Evolutionary conservation across 2,888 invertebrate species (phyloP).

Genomic region (Drosophila koepferae): DNA sequence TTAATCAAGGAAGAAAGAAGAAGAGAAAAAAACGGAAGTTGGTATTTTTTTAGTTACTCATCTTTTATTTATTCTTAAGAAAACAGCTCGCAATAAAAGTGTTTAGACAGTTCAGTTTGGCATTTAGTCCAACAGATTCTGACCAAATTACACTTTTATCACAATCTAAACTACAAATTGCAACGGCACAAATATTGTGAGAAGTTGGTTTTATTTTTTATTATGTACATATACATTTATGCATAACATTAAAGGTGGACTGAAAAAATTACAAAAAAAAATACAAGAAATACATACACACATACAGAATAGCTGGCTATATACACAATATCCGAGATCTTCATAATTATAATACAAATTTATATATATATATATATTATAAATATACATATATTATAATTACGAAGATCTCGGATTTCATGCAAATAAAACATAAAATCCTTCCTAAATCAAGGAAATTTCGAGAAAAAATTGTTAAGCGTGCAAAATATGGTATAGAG

Average conservation of each 20-base stretch:
- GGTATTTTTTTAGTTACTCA: constrained; percentile 65
- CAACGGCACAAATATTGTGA: constrained; percentile 56
- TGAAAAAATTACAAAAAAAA: constrained; percentile 13
- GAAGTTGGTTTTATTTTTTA: neutral
- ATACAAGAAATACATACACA: neutral
- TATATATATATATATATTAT: neutral
- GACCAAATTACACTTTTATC: constrained; percentile 28
- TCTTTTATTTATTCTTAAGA: constrained; percentile 37
- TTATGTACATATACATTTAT: constrained; percentile 50
- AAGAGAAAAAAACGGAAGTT: constrained; percentile 84
- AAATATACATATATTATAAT: neutral
- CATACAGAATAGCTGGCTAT: neutral
- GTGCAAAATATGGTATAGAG: constrained; percentile 7
- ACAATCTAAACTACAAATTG: constrained; percentile 36
- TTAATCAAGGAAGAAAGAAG: constrained; percentile 84
- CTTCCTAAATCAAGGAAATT: neutral
- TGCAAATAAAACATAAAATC: neutral
- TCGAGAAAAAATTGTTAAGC: neutral
- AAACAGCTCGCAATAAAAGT: constrained; percentile 41
- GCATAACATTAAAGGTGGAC: constrained; percentile 21
- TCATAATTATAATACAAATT: neutral
- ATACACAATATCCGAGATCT: neutral
- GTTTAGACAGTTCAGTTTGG: constrained; percentile 26
- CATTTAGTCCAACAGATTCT: constrained; percentile 28
- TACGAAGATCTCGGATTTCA: neutral